Percentiles rank a stretch among this genome's conserved stretches.
These are phyloP conservation scores for Labeo calbasu DNA, from an alignment of 2,797 vertebrate species.

Conservation along the genomic window DNA sequence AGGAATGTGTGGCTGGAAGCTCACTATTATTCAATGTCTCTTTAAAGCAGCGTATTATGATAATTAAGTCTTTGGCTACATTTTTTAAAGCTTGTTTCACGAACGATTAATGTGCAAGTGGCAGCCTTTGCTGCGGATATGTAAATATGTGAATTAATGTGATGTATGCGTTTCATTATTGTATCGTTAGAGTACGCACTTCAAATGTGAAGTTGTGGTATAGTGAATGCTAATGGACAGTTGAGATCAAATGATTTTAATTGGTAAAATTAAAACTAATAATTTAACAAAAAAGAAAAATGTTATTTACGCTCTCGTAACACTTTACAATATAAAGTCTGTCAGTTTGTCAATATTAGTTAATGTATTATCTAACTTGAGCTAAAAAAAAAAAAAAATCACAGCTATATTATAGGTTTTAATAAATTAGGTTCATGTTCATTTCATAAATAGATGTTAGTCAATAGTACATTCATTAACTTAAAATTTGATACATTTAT, in stretches of 20 bases:
- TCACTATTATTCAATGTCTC: background rate
- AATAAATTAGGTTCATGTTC: background rate
- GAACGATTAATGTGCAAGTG: slow-evolving; percentile 15
- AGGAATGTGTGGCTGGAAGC: background rate
- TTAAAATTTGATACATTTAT: background rate
- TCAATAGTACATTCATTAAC: background rate
- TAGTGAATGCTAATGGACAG: background rate
- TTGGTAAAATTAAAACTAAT: background rate
- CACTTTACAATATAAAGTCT: too few species aligned
- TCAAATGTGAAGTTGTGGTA: background rate
- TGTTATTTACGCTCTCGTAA: background rate
- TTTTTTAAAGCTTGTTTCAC: slow-evolving; percentile 10
- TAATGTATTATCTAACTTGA: background rate
- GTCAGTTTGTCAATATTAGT: background rate
- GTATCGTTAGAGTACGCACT: background rate
- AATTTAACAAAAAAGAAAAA: background rate
- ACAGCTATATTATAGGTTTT: background rate
- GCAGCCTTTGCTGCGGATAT: background rate
- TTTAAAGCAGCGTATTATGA: slow-evolving; percentile 22
- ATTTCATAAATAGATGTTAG: background rate
- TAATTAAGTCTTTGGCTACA: slow-evolving; percentile 5
- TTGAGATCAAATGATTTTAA: background rate
- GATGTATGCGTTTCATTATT: background rate
- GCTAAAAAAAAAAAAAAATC: background rate
- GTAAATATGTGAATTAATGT: slow-evolving; percentile 2